Evolutionary conservation across 2,797 vertebrate genomes (phyloP), one percentile per base, ranked within the genome.

Genomic region (Halcyon leucocephala): DNA sequence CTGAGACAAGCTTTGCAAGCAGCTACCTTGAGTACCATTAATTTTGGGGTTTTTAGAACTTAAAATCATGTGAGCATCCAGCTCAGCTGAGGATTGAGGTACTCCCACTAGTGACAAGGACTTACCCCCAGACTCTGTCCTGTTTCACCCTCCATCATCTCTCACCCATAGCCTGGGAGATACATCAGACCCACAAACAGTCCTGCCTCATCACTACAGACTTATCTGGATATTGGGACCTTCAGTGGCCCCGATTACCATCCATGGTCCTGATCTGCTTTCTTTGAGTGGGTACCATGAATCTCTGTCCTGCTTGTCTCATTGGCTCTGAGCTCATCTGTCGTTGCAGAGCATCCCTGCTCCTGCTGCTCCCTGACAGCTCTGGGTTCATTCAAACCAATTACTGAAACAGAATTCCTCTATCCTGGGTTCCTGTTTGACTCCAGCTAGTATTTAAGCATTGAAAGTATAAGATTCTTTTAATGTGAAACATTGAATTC

Each of bases 151-250:
- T 71, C 21, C 12, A 19, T 18, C 12, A 19, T 18, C 44, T 74
- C 49, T 84, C 49, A 49, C 24, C 14, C 35, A 21, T 8, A 54
- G 10, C 46, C 51, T 60, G 15, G 51, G 81, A 81, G 46, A 55
- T 17, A 37, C 28, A 42, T 66, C 60, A 90, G 41, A 41, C 15
- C 18, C 28, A 19, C 65, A 26, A 57, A n/a, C n/a, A 10, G 11
- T 3, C 7, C 24, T 33, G 20, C 14, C 6, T 19, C 12, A 29
- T 28, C 18, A 28, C 31, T 42, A 58, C 39, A 48, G 20, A 33
- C 13, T n/a, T 54, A 14, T 39, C 24, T 61, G 46, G 4, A 14
- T 65, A 21, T 10, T 0, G 1, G 6, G 18, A 18, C 21, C 1
- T 0, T 21, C 69, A 48, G 10, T 54, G 85, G 29, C 20, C 39